A percentile compares a stretch with the other conserved stretches of the same genome.
Conservation (phyloP, 2,888 invertebrate genomes). For the Chirona hameri region DNA sequence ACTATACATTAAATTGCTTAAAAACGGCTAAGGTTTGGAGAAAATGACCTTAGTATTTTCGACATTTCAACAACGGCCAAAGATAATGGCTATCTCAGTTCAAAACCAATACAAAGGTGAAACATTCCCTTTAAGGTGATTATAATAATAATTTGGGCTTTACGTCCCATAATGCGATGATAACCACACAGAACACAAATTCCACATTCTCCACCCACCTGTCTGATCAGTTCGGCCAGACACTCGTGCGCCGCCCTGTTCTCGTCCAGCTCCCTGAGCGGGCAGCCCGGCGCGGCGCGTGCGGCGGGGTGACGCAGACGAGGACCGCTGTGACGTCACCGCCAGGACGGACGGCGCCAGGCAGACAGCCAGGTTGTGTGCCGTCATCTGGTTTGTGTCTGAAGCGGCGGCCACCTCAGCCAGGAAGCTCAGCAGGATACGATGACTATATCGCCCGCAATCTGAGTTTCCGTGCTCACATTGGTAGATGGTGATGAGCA, state of each 20-base stretch:
- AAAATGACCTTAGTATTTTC: no score
- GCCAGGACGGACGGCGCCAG: conserved; percentile 88
- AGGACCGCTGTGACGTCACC: conserved; percentile 49
- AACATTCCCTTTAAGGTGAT: no score
- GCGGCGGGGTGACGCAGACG: conserved; percentile 54
- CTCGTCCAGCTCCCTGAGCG: conserved; percentile 83
- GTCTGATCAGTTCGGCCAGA: conserved; percentile 75
- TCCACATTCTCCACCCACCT: conserved; percentile 49
- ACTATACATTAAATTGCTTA: no score
- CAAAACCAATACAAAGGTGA: no score
- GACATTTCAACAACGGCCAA: no score
- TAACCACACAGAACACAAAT: no score
- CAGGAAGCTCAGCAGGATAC: conserved; percentile 71
- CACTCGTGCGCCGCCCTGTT: conserved; percentile 92
- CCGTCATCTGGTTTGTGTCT: conserved; percentile 73
- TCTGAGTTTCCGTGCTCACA: conserved; percentile 60
- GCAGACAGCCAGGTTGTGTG: conserved; percentile 90
- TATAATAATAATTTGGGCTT: no score
- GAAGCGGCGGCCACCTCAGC: conserved; percentile 59
- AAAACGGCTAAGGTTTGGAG: no score
- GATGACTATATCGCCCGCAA: no score
- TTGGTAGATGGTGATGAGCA: conserved; percentile 90
- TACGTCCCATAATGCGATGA: no score
- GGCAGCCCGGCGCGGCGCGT: conserved; percentile 59
- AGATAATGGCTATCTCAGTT: no score